Conservation (phyloP, 2,888 invertebrate species). For the Drosophila ezoana region DNA sequence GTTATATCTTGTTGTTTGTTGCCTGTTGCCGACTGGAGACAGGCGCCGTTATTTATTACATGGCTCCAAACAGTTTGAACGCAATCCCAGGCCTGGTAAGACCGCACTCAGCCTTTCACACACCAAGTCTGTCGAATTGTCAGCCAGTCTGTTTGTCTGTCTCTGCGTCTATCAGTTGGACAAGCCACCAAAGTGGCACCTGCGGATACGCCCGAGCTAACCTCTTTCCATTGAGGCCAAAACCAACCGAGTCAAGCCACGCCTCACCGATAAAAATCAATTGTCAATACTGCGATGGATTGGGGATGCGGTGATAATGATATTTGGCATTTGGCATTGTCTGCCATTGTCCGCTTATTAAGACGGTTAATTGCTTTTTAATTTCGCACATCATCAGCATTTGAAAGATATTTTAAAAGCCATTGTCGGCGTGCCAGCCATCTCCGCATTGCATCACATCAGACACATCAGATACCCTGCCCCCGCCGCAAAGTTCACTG, state of each 20-base stretch:
- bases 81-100: slow-evolving; percentile 35
- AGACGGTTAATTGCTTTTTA: slow-evolving; percentile 58
- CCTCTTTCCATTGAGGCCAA: slow-evolving; percentile 29
- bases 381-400: slow-evolving; percentile 52
- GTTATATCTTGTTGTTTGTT: slow-evolving; percentile 51
- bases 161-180: slow-evolving; percentile 35
- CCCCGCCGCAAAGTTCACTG: slow-evolving; percentile 60
- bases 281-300: slow-evolving; percentile 70
- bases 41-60: slow-evolving; percentile 59
- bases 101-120: slow-evolving; percentile 47
- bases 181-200: slow-evolving; percentile 53
- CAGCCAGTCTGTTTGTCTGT: slow-evolving; percentile 9
- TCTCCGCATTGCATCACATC: slow-evolving; percentile 48
- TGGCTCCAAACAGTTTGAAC: slow-evolving; percentile 18
- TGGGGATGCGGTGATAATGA: slow-evolving; percentile 67
- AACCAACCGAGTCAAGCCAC: slow-evolving; percentile 21
- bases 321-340: slow-evolving; percentile 34
- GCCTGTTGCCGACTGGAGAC: slow-evolving; percentile 28
- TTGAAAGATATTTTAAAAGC: slow-evolving; percentile 13
- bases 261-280: slow-evolving; percentile 59
- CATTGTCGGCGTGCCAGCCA: slow-evolving; percentile 30
- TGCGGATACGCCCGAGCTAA: slow-evolving; percentile 38
- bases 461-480: slow-evolving; percentile 1
- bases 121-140: slow-evolving; percentile 23
- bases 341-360: slow-evolving; percentile 31